A percentile compares a stretch with the other conserved stretches of the same genome.
Evolutionary conservation across 2,113 vertebrate species (phyloP).

Genomic region (Platysternon megacephalum): DNA sequence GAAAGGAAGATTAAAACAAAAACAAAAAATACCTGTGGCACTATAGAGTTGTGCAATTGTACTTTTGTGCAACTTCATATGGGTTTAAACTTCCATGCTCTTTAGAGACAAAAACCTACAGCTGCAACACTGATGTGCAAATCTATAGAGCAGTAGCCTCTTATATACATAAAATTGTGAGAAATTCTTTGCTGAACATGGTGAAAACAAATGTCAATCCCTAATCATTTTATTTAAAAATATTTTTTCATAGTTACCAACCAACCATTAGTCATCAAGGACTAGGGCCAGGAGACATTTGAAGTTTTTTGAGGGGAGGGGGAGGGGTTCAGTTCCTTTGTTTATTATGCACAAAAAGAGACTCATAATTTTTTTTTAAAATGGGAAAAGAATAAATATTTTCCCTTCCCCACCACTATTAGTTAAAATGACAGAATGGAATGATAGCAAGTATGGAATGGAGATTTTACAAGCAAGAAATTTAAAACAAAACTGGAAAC

Average conservation of each 20-base stretch:
- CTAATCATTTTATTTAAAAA: neutral
- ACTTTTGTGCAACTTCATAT: neutral
- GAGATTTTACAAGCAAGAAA: neutral
- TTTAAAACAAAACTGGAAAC: neutral
- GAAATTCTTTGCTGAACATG: neutral
- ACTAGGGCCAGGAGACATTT: neutral
- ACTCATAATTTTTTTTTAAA: neutral
- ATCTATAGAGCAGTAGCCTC: neutral
- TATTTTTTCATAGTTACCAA: neutral
- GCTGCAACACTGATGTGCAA: neutral
- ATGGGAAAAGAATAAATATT: neutral
- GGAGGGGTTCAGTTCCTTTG: constrained; percentile 8
- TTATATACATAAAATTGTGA: neutral
- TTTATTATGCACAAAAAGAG: neutral
- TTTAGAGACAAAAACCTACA: neutral
- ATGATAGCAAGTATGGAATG: neutral
- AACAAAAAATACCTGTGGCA: neutral
- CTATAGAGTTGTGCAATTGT: neutral
- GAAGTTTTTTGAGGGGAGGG: neutral
- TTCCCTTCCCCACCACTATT: neutral
- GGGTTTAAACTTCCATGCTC: neutral
- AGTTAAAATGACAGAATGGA: neutral
- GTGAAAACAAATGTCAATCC: neutral
- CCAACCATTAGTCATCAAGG: neutral
- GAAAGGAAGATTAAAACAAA: neutral